Conservation (phyloP, 2,888 invertebrate species). For the Tanypteryx hageni region DNA sequence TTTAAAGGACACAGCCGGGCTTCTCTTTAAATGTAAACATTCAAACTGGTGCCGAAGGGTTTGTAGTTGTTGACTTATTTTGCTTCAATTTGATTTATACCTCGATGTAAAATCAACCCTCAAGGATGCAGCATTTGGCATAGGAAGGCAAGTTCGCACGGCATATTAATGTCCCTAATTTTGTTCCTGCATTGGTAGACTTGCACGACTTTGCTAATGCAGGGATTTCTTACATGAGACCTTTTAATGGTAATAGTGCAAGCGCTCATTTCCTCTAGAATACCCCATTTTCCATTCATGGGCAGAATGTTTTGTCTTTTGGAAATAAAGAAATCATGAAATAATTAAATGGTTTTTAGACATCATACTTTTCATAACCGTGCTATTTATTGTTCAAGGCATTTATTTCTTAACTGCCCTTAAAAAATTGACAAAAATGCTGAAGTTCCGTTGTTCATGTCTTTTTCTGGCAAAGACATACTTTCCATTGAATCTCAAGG, state of each 20-base stretch:
- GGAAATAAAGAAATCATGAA: background rate
- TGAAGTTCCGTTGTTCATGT: no score
- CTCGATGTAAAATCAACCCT: constrained; percentile 18
- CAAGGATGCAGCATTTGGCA: constrained; percentile 57
- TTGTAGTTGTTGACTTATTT: constrained; percentile 55
- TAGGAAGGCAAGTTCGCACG: constrained; percentile 64
- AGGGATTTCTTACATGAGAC: constrained; percentile 43
- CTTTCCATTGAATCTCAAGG: no score
- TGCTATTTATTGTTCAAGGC: no score
- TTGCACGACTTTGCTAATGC: constrained; percentile 51
- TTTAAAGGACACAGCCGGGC: background rate
- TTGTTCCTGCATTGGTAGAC: constrained; percentile 57
- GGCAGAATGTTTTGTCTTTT: constrained; percentile 26
- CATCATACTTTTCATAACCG: background rate
- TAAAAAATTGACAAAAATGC: no score
- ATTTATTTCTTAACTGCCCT: no score
- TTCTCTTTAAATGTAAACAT: constrained; percentile 26
- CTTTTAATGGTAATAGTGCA: constrained; percentile 44
- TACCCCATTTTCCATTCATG: constrained; percentile 7
- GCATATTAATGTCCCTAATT: constrained; percentile 43
- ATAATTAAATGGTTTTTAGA: no score
- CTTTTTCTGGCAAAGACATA: no score
- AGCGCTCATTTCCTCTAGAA: constrained; percentile 37
- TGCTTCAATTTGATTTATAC: constrained; percentile 45
- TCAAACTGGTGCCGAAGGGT: constrained; percentile 54